Evolutionary conservation across 2,888 invertebrate genomes (phyloP).

Genomic region (Stenchaetothrips biformis): DNA sequence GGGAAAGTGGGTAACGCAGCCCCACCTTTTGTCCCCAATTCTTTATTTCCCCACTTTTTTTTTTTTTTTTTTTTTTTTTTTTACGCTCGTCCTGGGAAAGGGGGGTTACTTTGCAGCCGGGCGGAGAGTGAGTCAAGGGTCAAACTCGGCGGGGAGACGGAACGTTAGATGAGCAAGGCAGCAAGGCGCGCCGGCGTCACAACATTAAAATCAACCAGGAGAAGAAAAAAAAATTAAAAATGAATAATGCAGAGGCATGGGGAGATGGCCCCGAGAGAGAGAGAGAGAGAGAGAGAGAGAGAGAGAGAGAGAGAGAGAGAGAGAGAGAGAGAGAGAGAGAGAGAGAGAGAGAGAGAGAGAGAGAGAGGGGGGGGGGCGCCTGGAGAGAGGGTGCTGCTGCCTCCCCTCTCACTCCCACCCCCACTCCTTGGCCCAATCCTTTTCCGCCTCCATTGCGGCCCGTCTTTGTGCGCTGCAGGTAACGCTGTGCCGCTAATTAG

Average conservation of each 20-base stretch:
- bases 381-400: too few relatives aligned
- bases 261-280: background rate
- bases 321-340: too few relatives aligned
- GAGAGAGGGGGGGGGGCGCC: background rate
- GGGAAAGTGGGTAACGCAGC: background rate
- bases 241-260: constrained; percentile 7
- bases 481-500: too few relatives aligned
- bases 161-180: background rate
- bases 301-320: too few relatives aligned
- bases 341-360: background rate
- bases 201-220: constrained; percentile 11
- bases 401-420: too few relatives aligned
- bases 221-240: constrained; percentile 18
- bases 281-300: background rate
- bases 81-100: background rate
- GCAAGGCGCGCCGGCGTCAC: background rate
- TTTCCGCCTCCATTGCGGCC: too few relatives aligned
- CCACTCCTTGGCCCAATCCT: too few relatives aligned
- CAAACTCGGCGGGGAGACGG: background rate
- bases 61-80: background rate
- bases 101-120: background rate
- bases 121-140: background rate
- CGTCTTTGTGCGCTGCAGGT: too few relatives aligned
- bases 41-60: background rate
- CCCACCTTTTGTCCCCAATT: background rate